phyloP scores from a whole-genome alignment of 1,140 invertebrate genomes.

The Bradynema listronoti region DNA sequence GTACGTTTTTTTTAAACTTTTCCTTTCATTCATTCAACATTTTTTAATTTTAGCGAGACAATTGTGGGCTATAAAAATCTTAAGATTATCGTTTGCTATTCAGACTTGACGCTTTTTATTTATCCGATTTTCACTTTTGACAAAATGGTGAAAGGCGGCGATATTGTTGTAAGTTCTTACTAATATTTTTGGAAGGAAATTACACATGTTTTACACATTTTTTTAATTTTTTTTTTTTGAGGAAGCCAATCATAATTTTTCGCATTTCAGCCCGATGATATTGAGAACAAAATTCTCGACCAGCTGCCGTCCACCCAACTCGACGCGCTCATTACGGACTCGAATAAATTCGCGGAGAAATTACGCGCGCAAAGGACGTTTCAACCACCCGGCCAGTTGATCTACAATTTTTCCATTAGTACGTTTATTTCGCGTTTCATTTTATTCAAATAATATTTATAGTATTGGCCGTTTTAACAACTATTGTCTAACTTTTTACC shows the following conservation, averaged over 20 bases:
- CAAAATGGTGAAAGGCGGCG: not conserved
- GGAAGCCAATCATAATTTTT: slow-evolving; percentile 9
- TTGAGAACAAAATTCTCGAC: slow-evolving; percentile 25
- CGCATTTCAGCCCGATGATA: slow-evolving; percentile 27
- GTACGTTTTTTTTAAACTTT: slow-evolving; percentile 11
- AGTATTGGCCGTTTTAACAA: slow-evolving; percentile 1
- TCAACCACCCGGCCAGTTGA: slow-evolving; percentile 26
- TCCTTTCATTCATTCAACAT: not conserved
- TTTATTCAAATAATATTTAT: slow-evolving; percentile 12
- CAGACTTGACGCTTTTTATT: slow-evolving; percentile 34
- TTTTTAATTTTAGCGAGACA: slow-evolving; percentile 28
- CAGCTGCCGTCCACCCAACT: slow-evolving; percentile 30
- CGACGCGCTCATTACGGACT: slow-evolving; percentile 20
- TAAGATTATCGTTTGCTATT: slow-evolving; percentile 21
- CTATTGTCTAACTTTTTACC: too few relatives aligned
- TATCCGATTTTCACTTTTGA: slow-evolving; percentile 23
- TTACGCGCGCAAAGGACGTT: slow-evolving; percentile 25
- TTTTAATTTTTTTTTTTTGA: not conserved
- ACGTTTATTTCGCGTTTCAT: not conserved
- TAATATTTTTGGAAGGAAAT: slow-evolving; percentile 5
- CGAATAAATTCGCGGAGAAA: slow-evolving; percentile 23
- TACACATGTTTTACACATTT: not conserved
- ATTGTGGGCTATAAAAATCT: slow-evolving; percentile 46
- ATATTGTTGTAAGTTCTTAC: slow-evolving; percentile 5
- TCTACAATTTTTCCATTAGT: slow-evolving; percentile 29